Base-by-base conservation (phyloP, 1,140 invertebrate species). In the Bombus affinis region DNA sequence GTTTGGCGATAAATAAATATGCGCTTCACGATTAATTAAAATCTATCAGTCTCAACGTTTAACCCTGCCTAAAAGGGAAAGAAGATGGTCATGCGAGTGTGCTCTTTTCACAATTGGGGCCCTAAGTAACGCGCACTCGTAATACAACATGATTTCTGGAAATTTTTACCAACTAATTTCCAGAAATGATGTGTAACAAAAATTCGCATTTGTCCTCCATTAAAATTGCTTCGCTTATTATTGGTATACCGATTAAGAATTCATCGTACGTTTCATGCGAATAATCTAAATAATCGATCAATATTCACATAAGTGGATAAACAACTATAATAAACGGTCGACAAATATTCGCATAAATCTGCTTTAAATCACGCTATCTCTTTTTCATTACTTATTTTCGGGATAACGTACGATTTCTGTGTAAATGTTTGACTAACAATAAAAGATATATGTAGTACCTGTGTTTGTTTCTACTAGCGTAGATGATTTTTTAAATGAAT, bases 61-160 rank as follows among this genome's bases (percentile, higher is more conserved):
- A 89, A 94, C 93, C 93, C 93, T 94, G 93, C 91, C 88, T 93
- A 81, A 94, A 94, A 93, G 92, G 92, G 92, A 92, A 88, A 81
- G 66, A 90, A 92, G 93, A 86, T 93, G 92, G 92, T 93, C 92
- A 93, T 93, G 92, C 89, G 75, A 90, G 85, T 88, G 91, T 92
- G 92, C 92, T 93, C 92, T 93, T 77, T 85, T 81, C 88, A 78
- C 80, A 68, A 28, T 91, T 81, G 77, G 75, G 82, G 81, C 85
- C 87, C 83, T 81, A 80, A 77, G 59, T 89, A 85, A 75, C 82
- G 59, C 76, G 66, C 86, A 86, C 79, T 59, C 68, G 72, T 68
- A 39, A 74, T 85, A 62, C 53, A 35, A 39, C 35, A 53, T 76
- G 47, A 47, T 66, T 85, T 82, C 79, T 37, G 32, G 74, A 70